Base-by-base conservation (phyloP, 1,140 invertebrate species). In the Teleogryllus occipitalis region DNA sequence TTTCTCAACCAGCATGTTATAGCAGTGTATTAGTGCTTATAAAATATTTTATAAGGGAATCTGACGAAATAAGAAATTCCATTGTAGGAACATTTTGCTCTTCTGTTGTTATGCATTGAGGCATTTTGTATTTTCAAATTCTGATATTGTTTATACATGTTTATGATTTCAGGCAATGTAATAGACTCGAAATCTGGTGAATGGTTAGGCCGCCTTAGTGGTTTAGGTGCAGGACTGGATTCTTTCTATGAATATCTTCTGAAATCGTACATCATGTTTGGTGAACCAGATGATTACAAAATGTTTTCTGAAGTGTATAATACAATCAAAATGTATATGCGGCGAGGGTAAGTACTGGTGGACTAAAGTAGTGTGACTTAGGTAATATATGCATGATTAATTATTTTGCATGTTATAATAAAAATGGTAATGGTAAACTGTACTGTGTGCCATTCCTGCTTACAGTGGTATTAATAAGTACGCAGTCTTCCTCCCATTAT, bases 191-290 rank as follows among this genome's bases (percentile, higher is more conserved):
- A 92, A 82, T 91, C 89, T 54, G 92, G 92, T 7, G 86, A 90
- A 84, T 93, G 92, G 92, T 83, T 88, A 22, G 88, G 90, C 15
- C 74, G 82, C 46, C 77, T 92, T 83, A 89, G 89, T 86, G 92
- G 92, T 7, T 83, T 93, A 8, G 92, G 92, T 46, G 92, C 92
- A 76, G 92, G 91, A 22, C 84, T 92, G n/a, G 92, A 93, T 84
- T 92, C 91, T 14, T 93, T 90, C 84, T 92, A 88, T 85, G 92
- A 93, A 85, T 93, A 93, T 85, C 84, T 93, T 76, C 86, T 93
- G 22, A 93, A 93, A 84, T 85, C 89, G 27, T 92, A 89, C 82
- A 91, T 93, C 82, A 82, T 92, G 49, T 93, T 93, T 86, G 91
- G 90, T 39, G 89, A 92, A 80, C 82, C 86, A 79, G 86, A 88